phyloP scores from a whole-genome alignment of 2,888 invertebrate species.

The Anthophora plumipes region DNA sequence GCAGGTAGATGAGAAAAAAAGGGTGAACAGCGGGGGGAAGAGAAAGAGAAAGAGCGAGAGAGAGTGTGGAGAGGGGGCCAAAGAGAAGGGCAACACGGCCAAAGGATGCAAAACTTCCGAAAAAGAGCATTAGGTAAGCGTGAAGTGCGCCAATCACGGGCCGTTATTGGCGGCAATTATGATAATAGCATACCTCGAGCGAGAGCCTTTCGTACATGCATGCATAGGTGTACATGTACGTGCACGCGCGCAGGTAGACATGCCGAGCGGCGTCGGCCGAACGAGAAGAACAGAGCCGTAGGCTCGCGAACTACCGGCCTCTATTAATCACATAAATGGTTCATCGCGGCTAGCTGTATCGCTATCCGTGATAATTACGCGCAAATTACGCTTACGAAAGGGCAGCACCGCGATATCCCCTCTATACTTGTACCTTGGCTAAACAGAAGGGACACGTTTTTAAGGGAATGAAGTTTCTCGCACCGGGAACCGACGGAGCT shows the following conservation, averaged over 20 bases:
- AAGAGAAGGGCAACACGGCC: constrained; percentile 58
- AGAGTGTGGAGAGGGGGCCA: neutral
- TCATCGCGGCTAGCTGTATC: constrained; percentile 77
- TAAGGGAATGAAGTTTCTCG: constrained; percentile 23
- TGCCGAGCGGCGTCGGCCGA: constrained; percentile 43
- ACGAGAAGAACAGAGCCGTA: constrained; percentile 61
- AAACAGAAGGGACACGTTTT: constrained; percentile 45
- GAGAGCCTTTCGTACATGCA: constrained; percentile 61
- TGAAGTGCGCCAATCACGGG: constrained; percentile 82
- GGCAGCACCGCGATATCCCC: constrained; percentile 14
- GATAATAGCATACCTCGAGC: constrained; percentile 82
- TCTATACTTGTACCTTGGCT: neutral
- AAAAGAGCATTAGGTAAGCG: constrained; percentile 80
- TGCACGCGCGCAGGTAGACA: constrained; percentile 56
- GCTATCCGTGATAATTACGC: constrained; percentile 78
- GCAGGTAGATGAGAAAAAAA: constrained; percentile 32
- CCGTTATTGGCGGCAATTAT: constrained; percentile 83
- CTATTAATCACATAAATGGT: constrained; percentile 83
- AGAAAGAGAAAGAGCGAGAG: constrained; percentile 22
- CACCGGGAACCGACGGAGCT: neutral
- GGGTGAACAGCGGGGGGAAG: neutral
- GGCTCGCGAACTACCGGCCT: constrained; percentile 78
- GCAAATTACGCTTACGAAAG: constrained; percentile 73
- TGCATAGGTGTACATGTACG: constrained; percentile 39
- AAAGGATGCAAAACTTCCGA: constrained; percentile 80